Evolutionary conservation across 2,113 vertebrate species (phyloP), one percentile per base, ranked within the genome.

Genomic region (Ia io): DNA sequence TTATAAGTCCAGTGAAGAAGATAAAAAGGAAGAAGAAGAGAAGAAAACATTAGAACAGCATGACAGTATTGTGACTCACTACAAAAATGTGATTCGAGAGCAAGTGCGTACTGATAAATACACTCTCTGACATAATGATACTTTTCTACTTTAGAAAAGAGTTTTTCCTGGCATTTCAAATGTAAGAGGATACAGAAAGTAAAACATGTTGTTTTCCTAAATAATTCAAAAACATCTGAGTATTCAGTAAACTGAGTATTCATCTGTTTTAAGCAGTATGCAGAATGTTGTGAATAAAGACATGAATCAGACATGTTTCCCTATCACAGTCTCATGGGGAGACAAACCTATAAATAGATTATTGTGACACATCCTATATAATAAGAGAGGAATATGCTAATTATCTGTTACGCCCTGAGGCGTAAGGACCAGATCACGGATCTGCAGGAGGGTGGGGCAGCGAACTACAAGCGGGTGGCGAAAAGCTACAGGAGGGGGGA

Each of bases 21-120:
- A 99, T 95, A 99, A 99, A 96, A 99, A 99, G 96, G 99, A 99
- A 95, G 99, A 99, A 95, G 99, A 99, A 94, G 99, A 99, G 87
- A 99, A 99, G 98, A 99, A 99, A 98, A 99, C 99, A 1, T 90
- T 99, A 97, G 99, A 99, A 91, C 99, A 99, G 70, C 99, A 99
- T 32, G 99, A 99, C 98, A 99, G 98, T 97, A 99, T 99, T 44
- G 99, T 99, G 96, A 99, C 99, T 92, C 99, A 99, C 98, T 99
- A 99, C 97, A 99, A 99, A 97, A 99, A 99, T 88, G 98, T 99
- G 97, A 99, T 99, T 90, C 98, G 99, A 96, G 99, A 99, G 78
- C 99, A 99, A 99, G 99, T 99, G 98, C 88, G 96, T 93, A 37
- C 32, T 56, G 47, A 42, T 37, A 25, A 30, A n/a, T 12, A 8